These are phyloP conservation scores for Harpagifer antarcticus DNA, from an alignment of 2,797 vertebrate genomes.

Conservation along the genomic window DNA sequence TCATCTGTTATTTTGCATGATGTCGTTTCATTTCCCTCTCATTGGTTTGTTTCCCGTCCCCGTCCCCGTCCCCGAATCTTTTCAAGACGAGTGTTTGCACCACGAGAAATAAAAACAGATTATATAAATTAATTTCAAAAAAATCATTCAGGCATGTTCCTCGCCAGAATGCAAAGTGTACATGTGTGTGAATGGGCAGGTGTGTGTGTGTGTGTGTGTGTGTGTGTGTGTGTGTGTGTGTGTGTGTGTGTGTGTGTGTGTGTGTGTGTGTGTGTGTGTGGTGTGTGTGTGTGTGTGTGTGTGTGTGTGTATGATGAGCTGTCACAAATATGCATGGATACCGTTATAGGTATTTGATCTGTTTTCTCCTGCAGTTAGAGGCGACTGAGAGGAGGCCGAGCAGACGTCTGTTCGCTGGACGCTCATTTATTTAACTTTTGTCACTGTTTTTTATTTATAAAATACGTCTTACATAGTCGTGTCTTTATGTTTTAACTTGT, in stretches of 20 bases:
- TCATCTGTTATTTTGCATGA: conserved; percentile 82
- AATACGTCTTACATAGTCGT: not conserved
- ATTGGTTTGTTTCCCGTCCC: conserved; percentile 57
- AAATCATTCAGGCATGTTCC: conserved; percentile 83
- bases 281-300: not conserved
- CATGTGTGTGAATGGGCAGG: conserved; percentile 30
- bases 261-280: not conserved
- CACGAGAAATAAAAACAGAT: conserved; percentile 57
- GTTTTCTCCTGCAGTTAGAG: conserved; percentile 74
- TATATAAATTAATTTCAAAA: conserved; percentile 43
- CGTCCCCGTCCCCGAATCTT: conserved; percentile 16
- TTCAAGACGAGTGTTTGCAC: conserved; percentile 65
- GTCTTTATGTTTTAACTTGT: not conserved
- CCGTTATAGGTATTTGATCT: conserved; percentile 87
- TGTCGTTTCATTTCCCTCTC: conserved; percentile 51
- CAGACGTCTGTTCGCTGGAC: conserved; percentile 19
- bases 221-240: conserved; percentile 20
- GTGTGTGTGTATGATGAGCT: conserved; percentile 68
- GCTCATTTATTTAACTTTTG: not conserved
- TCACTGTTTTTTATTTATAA: not conserved
- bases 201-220: conserved; percentile 12
- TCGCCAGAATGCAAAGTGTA: conserved; percentile 69
- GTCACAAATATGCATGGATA: conserved; percentile 89
- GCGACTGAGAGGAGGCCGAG: conserved; percentile 15
- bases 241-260: conserved; percentile 30